Conservation (phyloP, 2,888 invertebrate species). For the Aphidoletes aphidimyza region DNA sequence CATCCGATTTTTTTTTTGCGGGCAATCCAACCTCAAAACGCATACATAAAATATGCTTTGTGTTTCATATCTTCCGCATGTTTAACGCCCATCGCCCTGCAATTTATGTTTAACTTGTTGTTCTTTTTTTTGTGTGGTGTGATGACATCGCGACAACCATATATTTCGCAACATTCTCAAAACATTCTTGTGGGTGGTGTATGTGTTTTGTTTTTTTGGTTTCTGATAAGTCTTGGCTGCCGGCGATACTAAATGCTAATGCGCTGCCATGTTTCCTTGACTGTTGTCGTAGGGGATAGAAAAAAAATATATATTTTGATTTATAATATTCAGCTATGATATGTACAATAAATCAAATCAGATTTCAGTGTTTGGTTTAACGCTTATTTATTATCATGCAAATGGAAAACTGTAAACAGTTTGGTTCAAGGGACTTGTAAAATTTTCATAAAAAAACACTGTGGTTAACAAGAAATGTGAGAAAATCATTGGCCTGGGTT, state of each 20-base stretch:
- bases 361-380: conserved; percentile 49
- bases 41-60: conserved; percentile 27
- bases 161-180: neutral
- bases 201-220: neutral
- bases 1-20: neutral
- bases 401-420: neutral
- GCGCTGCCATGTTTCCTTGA: conserved; percentile 5
- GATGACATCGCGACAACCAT: conserved; percentile 23
- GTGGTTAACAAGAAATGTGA: neutral
- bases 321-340: conserved; percentile 53
- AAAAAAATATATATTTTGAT: conserved; percentile 44
- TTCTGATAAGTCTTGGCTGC: neutral
- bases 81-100: neutral
- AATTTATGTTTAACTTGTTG: conserved; percentile 5
- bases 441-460: too few species aligned
- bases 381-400: conserved; percentile 17
- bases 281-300: neutral
- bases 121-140: conserved; percentile 1
- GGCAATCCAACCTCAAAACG: neutral
- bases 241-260: conserved; percentile 48
- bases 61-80: conserved; percentile 11
- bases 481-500: neutral
- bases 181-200: neutral
- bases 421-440: too few species aligned
- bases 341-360: conserved; percentile 41